Evolutionary conservation across 1,140 invertebrate genomes (phyloP).

Genomic region (Neuroterus valhalla): DNA sequence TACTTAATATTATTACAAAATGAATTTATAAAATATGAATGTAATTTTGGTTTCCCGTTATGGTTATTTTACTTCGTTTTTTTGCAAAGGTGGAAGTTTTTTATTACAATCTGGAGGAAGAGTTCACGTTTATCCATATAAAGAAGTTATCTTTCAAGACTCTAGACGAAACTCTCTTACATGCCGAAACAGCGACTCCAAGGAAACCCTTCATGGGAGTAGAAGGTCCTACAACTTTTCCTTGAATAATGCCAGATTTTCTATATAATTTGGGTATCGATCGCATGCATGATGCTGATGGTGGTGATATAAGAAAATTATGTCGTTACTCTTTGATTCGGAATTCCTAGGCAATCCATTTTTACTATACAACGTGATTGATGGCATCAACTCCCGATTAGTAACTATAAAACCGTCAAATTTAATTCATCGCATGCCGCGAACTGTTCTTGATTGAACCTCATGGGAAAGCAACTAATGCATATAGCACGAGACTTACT

Average conservation of each 20-base stretch:
- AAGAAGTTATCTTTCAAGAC: neutral
- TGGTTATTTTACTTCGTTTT: slow-evolving; percentile 2
- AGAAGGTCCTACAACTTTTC: neutral
- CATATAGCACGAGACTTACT: slow-evolving; percentile 13
- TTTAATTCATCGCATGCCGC: slow-evolving; percentile 33
- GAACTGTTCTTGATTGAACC: slow-evolving; percentile 25
- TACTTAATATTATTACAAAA: too few species aligned
- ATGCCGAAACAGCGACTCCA: neutral
- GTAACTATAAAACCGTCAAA: slow-evolving; percentile 34
- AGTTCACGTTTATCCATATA: neutral
- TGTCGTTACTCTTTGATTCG: neutral
- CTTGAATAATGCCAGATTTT: neutral
- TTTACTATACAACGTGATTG: slow-evolving; percentile 18
- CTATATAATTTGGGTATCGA: neutral
- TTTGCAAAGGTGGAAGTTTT: neutral
- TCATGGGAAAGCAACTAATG: slow-evolving; percentile 36
- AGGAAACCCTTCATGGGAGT: neutral
- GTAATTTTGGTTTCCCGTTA: too few species aligned
- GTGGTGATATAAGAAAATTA: neutral
- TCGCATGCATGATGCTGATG: neutral
- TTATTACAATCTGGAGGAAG: neutral
- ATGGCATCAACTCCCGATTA: slow-evolving; percentile 17
- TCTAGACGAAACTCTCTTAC: neutral
- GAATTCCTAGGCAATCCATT: neutral
- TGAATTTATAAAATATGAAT: too few species aligned